Evolutionary conservation across 2,113 vertebrate species (phyloP).

Genomic region (Trichechus manatus): DNA sequence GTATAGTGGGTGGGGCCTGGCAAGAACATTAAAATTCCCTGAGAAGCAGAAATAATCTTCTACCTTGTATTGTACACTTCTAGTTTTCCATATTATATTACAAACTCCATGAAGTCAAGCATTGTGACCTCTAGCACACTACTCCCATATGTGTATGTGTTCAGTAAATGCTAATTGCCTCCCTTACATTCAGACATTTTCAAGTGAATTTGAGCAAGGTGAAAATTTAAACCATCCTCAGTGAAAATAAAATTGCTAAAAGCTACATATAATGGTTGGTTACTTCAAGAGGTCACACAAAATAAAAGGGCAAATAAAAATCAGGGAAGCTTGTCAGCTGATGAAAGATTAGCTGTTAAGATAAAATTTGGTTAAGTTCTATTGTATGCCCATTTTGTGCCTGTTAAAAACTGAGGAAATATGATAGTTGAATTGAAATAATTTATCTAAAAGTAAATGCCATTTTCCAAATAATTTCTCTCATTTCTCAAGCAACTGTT

Average conservation of each 20-base stretch:
- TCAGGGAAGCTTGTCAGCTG: not conserved
- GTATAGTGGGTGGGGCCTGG: not conserved
- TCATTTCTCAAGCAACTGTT: no score
- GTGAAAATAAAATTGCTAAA: not conserved
- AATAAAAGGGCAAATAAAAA: not conserved
- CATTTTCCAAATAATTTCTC: not conserved
- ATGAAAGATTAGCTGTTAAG: not conserved
- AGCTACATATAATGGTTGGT: not conserved
- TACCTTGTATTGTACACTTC: not conserved
- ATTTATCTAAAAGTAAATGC: not conserved
- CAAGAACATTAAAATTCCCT: not conserved
- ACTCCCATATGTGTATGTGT: not conserved
- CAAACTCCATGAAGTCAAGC: not conserved
- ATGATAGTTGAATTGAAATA: not conserved
- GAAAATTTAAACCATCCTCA: not conserved
- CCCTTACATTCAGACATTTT: not conserved
- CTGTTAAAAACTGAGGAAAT: not conserved
- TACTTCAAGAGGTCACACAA: not conserved
- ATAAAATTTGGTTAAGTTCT: constrained; percentile 9
- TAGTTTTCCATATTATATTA: not conserved
- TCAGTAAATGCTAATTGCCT: not conserved
- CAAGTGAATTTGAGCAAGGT: not conserved
- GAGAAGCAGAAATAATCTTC: not conserved
- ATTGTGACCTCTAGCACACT: not conserved
- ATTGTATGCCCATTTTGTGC: not conserved